A percentile compares a stretch with the other conserved stretches of the same genome.
These are phyloP conservation scores for Syngnathus rostellatus DNA, from an alignment of 2,797 vertebrate genomes.

Conservation along the genomic window DNA sequence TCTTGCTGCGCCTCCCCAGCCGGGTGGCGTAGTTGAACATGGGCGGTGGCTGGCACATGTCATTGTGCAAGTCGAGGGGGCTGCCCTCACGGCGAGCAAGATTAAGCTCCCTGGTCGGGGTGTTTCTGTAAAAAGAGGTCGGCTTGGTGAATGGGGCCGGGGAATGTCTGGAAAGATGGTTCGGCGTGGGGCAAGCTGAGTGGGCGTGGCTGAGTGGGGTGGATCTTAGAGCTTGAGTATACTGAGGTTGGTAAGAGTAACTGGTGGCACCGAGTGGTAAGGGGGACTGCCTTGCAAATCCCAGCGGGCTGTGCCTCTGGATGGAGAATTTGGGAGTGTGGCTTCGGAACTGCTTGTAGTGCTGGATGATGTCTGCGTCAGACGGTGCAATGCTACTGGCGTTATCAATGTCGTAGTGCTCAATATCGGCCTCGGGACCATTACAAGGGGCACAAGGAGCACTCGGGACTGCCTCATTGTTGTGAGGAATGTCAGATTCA, in stretches of 20 bases:
- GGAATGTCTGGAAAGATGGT: slow-evolving; percentile 86
- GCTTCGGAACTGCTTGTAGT: slow-evolving; percentile 96
- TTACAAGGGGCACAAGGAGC: slow-evolving; percentile 81
- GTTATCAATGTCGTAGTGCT: slow-evolving; percentile 97
- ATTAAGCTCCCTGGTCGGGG: slow-evolving; percentile 87
- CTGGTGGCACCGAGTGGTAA: slow-evolving; percentile 87
- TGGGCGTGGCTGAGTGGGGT: slow-evolving; percentile 86
- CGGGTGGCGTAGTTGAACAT: slow-evolving; percentile 88
- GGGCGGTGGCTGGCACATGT: slow-evolving; percentile 77
- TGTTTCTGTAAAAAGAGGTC: slow-evolving; percentile 85
- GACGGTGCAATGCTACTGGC: slow-evolving; percentile 98
- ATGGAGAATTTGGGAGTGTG: slow-evolving; percentile 96
- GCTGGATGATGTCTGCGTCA: slow-evolving; percentile 93
- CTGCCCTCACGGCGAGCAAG: slow-evolving; percentile 83
- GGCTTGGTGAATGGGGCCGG: slow-evolving; percentile 91
- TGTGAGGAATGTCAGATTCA: slow-evolving; percentile 85
- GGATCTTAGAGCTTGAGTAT: slow-evolving; percentile 80
- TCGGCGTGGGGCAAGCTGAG: slow-evolving; percentile 83
- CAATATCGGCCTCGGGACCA: slow-evolving; percentile 82
- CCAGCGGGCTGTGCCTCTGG: slow-evolving; percentile 92
- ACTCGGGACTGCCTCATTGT: slow-evolving; percentile 82
- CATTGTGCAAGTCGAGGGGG: slow-evolving; percentile 79
- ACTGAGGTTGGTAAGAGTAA: slow-evolving; percentile 87
- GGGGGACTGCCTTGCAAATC: slow-evolving; percentile 90
- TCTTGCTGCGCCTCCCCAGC: slow-evolving; percentile 91